Conservation (phyloP, 2,888 invertebrate species). For the Catocala fraxini region DNA sequence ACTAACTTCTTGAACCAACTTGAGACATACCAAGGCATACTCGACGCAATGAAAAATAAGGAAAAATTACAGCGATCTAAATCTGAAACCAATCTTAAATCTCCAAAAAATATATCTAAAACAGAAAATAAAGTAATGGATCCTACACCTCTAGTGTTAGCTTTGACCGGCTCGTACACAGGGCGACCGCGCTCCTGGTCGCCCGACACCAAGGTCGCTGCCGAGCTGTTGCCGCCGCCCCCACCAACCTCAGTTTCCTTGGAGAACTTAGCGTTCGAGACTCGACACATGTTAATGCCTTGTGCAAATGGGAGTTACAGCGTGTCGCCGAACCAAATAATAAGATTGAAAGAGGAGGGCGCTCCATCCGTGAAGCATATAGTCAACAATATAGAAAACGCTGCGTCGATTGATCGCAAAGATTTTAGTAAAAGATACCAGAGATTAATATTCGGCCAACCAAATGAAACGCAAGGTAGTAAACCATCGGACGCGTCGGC, state of each 20-base stretch:
- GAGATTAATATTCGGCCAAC: slow-evolving; percentile 63
- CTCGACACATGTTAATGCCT: slow-evolving; percentile 94
- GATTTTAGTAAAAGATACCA: slow-evolving; percentile 67
- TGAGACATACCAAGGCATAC: slow-evolving; percentile 98
- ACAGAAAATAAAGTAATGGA: slow-evolving; percentile 87
- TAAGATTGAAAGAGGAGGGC: slow-evolving; percentile 91
- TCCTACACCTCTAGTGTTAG: slow-evolving; percentile 89
- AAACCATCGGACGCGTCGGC: slow-evolving; percentile 53
- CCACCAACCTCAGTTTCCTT: slow-evolving; percentile 90
- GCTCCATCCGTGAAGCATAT: slow-evolving; percentile 90
- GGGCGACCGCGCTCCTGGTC: slow-evolving; percentile 92
- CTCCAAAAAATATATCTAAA: slow-evolving; percentile 88
- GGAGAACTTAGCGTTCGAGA: slow-evolving; percentile 89
- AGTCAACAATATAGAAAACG: slow-evolving; percentile 91
- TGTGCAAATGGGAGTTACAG: slow-evolving; percentile 96
- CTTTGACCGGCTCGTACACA: slow-evolving; percentile 77
- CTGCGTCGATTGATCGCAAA: slow-evolving; percentile 71
- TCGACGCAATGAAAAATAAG: slow-evolving; percentile 98
- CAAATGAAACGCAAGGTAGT: slow-evolving; percentile 53
- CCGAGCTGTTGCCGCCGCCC: slow-evolving; percentile 87
- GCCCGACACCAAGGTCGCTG: slow-evolving; percentile 89
- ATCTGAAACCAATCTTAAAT: slow-evolving; percentile 96
- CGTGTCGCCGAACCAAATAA: slow-evolving; percentile 96
- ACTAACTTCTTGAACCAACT: slow-evolving; percentile 97
- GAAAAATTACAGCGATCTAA: slow-evolving; percentile 97